phyloP scores from a whole-genome alignment of 2,113 vertebrate genomes.

The Toxostoma redivivum region DNA sequence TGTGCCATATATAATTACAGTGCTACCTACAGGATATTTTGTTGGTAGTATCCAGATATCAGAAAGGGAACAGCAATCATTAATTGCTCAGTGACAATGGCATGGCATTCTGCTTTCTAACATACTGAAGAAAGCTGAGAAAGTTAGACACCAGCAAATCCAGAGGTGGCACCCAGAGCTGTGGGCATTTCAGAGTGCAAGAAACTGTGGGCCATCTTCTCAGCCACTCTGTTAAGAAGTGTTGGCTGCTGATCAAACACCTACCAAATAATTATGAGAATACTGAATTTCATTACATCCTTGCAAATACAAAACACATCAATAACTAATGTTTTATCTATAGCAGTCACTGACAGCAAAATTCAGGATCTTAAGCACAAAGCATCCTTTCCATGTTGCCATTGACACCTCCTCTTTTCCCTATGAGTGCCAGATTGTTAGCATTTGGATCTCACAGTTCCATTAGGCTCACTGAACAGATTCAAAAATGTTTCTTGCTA shows the following conservation, averaged over 20 bases:
- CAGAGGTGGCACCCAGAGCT: background rate
- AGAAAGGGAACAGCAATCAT: background rate
- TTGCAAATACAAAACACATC: background rate
- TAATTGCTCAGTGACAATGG: background rate
- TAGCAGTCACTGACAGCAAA: background rate
- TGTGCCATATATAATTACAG: fast-evolving
- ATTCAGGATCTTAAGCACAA: background rate
- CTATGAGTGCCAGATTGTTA: background rate
- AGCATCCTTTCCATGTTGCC: background rate
- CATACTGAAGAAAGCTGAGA: background rate
- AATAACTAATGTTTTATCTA: background rate
- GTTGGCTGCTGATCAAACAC: background rate
- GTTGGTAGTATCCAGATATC: background rate
- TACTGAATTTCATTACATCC: background rate
- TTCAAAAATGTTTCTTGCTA: background rate
- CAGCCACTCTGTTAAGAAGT: background rate
- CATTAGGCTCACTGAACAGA: background rate
- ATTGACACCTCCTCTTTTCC: background rate
- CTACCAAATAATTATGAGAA: background rate
- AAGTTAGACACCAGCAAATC: background rate
- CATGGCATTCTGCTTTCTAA: background rate
- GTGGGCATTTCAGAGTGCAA: background rate
- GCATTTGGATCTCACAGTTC: background rate
- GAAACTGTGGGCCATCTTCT: background rate
- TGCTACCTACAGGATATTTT: background rate